phyloP scores from a whole-genome alignment of 2,113 vertebrate genomes.

The Danio rerio region GRCz12tu NC_133180.1:15676501-15677000 shows the following conservation, averaged over 20 bases:
- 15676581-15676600: no score
- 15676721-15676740: background rate
- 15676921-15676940: constrained; percentile 12
- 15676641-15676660: background rate
- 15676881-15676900: constrained; percentile 2
- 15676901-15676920: background rate
- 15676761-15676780: constrained; percentile 26
- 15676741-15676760: constrained; percentile 19
- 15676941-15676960: background rate
- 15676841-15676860: constrained; percentile 6
- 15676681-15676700: background rate
- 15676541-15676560: no score
- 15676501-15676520: no score
- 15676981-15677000: constrained; percentile 41
- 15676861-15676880: constrained; percentile 18
- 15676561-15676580: no score
- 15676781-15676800: constrained; percentile 14
- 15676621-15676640: background rate
- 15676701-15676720: constrained; percentile 6
- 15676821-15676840: background rate
- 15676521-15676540: no score
- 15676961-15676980: constrained; percentile 52
- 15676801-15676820: constrained; percentile 10
- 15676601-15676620: no score
- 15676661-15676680: constrained; percentile 30